These are phyloP conservation scores for Ochropleura leucogaster DNA, from an alignment of 2,888 invertebrate species.

Conservation along the genomic window DNA sequence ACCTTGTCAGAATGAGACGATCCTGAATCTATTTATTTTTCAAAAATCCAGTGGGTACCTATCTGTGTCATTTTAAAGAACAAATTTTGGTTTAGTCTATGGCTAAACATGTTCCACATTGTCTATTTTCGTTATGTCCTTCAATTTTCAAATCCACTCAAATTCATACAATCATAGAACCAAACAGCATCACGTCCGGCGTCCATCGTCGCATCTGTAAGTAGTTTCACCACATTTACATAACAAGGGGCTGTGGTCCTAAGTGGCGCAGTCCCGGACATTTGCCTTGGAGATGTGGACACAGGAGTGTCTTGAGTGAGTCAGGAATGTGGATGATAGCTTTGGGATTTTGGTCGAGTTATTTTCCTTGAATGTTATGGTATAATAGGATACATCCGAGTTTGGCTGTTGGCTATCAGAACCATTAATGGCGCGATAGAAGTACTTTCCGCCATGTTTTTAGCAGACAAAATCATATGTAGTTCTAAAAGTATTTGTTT, in stretches of 20 bases:
- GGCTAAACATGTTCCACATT: not conserved
- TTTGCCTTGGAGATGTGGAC: constrained; percentile 66
- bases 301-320: constrained; percentile 37
- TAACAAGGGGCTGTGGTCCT: constrained; percentile 69
- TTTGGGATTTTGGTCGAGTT: constrained; percentile 20
- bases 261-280: constrained; percentile 50
- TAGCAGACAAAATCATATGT: too few species aligned
- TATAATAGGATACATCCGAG: not conserved
- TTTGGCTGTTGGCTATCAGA: not conserved
- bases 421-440: not conserved
- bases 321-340: constrained; percentile 59
- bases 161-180: constrained; percentile 14
- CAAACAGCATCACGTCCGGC: constrained; percentile 28
- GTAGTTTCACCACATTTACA: constrained; percentile 74
- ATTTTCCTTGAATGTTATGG: constrained; percentile 23
- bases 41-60: not conserved
- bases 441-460: not conserved
- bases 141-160: not conserved
- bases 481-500: too few species aligned
- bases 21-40: too few species aligned
- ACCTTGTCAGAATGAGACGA: too few species aligned
- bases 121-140: not conserved
- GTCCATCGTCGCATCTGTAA: constrained; percentile 37
- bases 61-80: not conserved
- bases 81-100: not conserved